Percentiles rank a stretch among this genome's conserved stretches.
Conservation (phyloP, 1,140 invertebrate genomes). For the Callitettix versicolor region DNA sequence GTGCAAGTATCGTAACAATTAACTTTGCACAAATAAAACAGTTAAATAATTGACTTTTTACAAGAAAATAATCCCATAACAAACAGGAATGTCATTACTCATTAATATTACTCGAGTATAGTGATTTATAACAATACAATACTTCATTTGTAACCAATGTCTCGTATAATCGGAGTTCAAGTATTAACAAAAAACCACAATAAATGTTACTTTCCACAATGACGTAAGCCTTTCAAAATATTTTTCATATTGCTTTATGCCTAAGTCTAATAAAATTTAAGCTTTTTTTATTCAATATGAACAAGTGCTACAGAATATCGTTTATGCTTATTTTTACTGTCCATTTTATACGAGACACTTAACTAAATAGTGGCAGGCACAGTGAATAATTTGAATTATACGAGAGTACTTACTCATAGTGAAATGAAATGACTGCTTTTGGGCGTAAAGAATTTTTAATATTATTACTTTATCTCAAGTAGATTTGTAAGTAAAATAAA, state of each 20-base stretch:
- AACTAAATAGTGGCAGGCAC: no score
- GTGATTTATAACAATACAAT: not conserved
- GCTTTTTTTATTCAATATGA: no score
- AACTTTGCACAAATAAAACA: constrained; percentile 14
- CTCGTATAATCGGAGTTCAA: not conserved
- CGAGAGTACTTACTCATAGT: no score
- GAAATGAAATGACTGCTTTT: no score
- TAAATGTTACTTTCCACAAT: not conserved
- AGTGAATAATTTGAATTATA: no score
- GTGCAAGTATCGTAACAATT: constrained; percentile 12
- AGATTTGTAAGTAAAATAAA: no score
- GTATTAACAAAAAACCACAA: not conserved
- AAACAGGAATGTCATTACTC: not conserved
- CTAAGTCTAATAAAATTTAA: not conserved
- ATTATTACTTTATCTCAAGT: no score
- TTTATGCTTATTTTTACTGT: no score
- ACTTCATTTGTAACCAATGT: not conserved
- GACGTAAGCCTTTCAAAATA: no score
- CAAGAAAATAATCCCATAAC: not conserved
- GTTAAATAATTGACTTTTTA: constrained; percentile 11
- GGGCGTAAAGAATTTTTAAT: no score
- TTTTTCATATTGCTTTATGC: not conserved
- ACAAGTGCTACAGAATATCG: no score
- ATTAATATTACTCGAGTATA: not conserved
- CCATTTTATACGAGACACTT: no score